A percentile compares a stretch with the other conserved stretches of the same genome.
phyloP scores from a whole-genome alignment of 2,113 vertebrate species.

The Myodes glareolus region DNA sequence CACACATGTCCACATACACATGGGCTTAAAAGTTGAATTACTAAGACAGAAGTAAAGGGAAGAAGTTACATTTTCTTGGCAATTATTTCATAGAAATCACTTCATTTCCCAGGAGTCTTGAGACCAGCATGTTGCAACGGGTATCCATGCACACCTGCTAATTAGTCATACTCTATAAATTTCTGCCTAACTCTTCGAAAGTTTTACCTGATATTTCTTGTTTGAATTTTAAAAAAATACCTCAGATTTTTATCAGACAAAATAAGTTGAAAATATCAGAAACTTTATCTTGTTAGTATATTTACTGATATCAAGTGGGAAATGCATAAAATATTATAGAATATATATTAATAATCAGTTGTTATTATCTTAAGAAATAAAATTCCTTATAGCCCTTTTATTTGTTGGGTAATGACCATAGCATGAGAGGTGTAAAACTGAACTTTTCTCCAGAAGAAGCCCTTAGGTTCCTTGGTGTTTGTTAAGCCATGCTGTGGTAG shows the following conservation, averaged over 20 bases:
- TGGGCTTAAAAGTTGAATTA: background rate
- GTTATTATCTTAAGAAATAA: background rate
- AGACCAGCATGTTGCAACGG: background rate
- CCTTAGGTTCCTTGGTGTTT: background rate
- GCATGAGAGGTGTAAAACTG: background rate
- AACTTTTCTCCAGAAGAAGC: background rate
- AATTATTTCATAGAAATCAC: slow-evolving; percentile 8
- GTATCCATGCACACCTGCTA: background rate
- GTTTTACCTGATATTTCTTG: background rate
- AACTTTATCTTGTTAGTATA: background rate
- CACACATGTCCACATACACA: too few relatives aligned
- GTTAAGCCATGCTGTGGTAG: background rate
- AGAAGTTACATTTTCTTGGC: background rate
- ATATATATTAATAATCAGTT: background rate
- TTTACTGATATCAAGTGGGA: background rate
- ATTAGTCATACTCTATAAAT: background rate
- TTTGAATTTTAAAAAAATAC: background rate
- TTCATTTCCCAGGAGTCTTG: slow-evolving; percentile 19
- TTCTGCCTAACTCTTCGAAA: background rate
- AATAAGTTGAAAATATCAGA: background rate
- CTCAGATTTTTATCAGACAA: slow-evolving; percentile 24
- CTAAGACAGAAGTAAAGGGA: background rate
- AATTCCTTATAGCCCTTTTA: background rate
- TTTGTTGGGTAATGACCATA: background rate
- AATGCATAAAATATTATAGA: background rate